phyloP scores from a whole-genome alignment of 2,888 invertebrate genomes.

The Meghimatium bilineatum region DNA sequence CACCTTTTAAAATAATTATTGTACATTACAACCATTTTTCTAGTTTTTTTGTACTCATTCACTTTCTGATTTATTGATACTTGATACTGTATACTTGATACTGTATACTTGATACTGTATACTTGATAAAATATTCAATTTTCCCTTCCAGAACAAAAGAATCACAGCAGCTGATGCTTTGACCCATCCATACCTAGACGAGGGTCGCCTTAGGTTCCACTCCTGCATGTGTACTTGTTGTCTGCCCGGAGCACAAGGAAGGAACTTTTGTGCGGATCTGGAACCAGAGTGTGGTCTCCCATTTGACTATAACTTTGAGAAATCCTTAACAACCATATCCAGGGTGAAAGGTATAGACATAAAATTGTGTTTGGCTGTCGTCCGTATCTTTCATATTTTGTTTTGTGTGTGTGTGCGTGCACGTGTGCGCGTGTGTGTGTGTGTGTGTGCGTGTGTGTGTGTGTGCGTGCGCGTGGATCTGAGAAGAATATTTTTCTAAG shows the following conservation, averaged over 20 bases:
- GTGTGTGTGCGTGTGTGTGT: too few species aligned
- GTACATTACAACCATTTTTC: too few species aligned
- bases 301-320: slow-evolving; percentile 98
- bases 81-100: too few species aligned
- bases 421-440: neutral
- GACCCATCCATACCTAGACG: slow-evolving; percentile 97
- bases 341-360: slow-evolving; percentile 87
- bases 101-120: too few species aligned
- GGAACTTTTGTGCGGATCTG: slow-evolving; percentile 90
- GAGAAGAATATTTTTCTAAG: too few species aligned
- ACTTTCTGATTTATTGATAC: too few species aligned
- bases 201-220: slow-evolving; percentile 98
- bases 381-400: neutral
- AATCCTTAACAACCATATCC: slow-evolving; percentile 85
- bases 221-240: slow-evolving; percentile 99
- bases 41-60: too few species aligned
- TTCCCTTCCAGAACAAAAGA: slow-evolving; percentile 86
- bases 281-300: slow-evolving; percentile 93
- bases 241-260: slow-evolving; percentile 84
- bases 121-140: neutral
- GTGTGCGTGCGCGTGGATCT: too few species aligned
- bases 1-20: too few species aligned
- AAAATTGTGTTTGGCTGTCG: neutral
- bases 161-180: slow-evolving; percentile 96
- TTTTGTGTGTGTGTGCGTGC: too few species aligned